phyloP scores from a whole-genome alignment of 1,140 invertebrate species.

The Pseudobourletiella spinata region DNA sequence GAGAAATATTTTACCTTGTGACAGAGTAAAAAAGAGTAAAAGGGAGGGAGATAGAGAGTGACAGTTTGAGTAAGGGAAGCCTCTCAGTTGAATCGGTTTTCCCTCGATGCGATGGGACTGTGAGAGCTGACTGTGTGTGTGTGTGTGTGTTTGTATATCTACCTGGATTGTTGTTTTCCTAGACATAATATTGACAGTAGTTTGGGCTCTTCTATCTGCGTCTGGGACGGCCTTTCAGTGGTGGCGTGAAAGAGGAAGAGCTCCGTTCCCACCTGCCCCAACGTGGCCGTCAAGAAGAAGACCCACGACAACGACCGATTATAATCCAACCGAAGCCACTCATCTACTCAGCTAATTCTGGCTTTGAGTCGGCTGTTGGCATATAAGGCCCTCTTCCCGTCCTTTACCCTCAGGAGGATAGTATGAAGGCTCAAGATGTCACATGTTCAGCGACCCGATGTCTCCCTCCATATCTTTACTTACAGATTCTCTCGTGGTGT shows the following conservation, averaged over 20 bases:
- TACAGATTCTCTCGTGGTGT: too few species aligned
- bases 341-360: constrained; percentile 16
- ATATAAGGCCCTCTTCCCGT: not conserved
- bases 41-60: too few species aligned
- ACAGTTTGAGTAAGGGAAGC: too few species aligned
- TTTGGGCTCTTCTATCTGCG: constrained; percentile 47
- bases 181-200: constrained; percentile 49
- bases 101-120: too few species aligned
- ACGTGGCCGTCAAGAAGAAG: not conserved
- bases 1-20: too few species aligned
- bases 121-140: too few species aligned
- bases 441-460: too few species aligned
- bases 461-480: too few species aligned
- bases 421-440: too few species aligned
- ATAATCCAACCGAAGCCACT: constrained; percentile 14
- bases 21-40: not conserved
- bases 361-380: not conserved
- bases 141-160: too few species aligned
- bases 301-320: not conserved
- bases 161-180: constrained; percentile 16
- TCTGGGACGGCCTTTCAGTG: constrained; percentile 47
- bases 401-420: not conserved
- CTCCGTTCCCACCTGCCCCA: constrained; percentile 50
- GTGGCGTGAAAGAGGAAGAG: constrained; percentile 44
- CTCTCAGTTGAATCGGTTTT: too few species aligned